Percentiles rank a stretch among this genome's conserved stretches.
phyloP scores from a whole-genome alignment of 1,140 invertebrate genomes.

The Matsumurasca onukii region DNA sequence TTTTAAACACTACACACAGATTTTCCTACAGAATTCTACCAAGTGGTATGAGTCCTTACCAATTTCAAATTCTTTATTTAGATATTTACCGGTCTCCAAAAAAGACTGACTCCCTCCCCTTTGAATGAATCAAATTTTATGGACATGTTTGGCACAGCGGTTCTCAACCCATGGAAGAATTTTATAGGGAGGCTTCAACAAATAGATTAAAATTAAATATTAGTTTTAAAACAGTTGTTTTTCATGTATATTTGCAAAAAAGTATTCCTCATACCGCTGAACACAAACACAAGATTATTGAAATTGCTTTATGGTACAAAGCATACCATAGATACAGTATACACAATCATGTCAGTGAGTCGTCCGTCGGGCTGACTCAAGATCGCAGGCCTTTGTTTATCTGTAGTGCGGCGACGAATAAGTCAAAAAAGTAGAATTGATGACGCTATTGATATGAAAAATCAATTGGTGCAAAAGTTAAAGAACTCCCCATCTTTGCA shows the following conservation, averaged over 20 bases:
- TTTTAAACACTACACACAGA: too few species aligned
- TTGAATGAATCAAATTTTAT: too few species aligned
- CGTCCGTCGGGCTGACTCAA: neutral
- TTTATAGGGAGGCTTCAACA: neutral
- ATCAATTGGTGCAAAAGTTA: constrained; percentile 32
- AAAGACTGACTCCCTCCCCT: too few species aligned
- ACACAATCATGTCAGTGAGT: neutral
- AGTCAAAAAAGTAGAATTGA: constrained; percentile 31
- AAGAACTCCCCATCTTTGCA: constrained; percentile 34
- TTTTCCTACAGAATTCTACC: too few species aligned
- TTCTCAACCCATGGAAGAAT: neutral
- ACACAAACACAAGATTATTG: neutral
- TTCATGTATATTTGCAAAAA: neutral
- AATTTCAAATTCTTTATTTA: too few species aligned
- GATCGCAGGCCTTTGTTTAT: neutral
- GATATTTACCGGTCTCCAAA: too few species aligned
- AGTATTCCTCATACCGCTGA: neutral
- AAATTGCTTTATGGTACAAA: neutral
- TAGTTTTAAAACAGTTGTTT: neutral
- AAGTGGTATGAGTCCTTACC: too few species aligned
- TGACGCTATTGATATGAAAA: constrained; percentile 28
- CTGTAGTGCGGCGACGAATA: neutral
- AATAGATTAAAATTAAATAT: neutral
- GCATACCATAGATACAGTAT: neutral
- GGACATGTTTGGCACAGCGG: too few species aligned